phyloP scores from a whole-genome alignment of 2,113 vertebrate species.

The Aplodontia rufa region DNA sequence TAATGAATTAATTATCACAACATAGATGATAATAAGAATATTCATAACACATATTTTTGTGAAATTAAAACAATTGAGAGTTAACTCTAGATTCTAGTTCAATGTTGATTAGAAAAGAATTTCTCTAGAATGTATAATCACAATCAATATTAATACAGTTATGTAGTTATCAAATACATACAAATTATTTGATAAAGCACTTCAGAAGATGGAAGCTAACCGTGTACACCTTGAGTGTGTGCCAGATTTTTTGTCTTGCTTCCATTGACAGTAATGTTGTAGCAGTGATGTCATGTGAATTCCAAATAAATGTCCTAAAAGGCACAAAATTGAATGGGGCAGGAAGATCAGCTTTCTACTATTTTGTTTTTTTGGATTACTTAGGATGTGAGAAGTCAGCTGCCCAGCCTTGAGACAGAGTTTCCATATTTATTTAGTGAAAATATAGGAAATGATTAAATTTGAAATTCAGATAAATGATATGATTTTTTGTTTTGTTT shows the following conservation, averaged over 20 bases:
- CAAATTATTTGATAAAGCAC: neutral
- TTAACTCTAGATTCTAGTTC: neutral
- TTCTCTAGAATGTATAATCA: neutral
- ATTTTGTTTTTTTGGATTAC: neutral
- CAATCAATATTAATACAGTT: neutral
- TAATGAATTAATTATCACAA: neutral
- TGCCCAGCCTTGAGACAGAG: neutral
- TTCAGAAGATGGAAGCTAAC: neutral
- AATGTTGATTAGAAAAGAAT: neutral
- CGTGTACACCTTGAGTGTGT: neutral
- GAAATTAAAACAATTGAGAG: neutral
- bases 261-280: neutral
- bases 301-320: neutral
- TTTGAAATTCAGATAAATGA: neutral
- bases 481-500: too few relatives aligned
- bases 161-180: neutral
- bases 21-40: neutral
- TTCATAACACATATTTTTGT: neutral
- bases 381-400: neutral
- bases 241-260: neutral
- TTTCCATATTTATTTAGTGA: neutral
- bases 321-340: neutral
- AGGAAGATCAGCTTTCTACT: neutral
- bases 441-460: neutral
- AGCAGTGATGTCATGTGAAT: neutral